A percentile compares a stretch with the other conserved stretches of the same genome.
Evolutionary conservation across 2,113 vertebrate genomes (phyloP).

Genomic region (Sardina pilchardus): DNA sequence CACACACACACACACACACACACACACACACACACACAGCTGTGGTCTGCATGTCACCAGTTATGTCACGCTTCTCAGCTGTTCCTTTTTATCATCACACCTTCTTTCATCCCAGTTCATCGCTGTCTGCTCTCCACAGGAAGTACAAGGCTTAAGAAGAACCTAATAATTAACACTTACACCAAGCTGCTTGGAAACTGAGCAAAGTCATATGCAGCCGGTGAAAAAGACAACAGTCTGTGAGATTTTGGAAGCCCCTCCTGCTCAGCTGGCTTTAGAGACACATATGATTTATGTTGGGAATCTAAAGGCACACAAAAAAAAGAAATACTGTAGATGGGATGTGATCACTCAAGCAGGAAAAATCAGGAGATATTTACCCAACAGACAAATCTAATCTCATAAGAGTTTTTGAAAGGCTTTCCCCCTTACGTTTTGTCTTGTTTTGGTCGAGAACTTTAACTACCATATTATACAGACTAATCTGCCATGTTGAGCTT

Average conservation of each 20-base stretch:
- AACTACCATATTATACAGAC: background rate
- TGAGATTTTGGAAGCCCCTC: background rate
- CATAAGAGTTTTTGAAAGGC: background rate
- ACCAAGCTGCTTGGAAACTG: background rate
- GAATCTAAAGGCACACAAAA: no score
- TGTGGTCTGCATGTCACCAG: constrained; percentile 21
- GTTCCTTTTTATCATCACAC: constrained; percentile 12
- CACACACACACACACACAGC: constrained; percentile 29
- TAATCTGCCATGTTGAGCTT: background rate
- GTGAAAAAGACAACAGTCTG: no score
- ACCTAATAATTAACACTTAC: background rate
- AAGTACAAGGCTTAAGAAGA: background rate
- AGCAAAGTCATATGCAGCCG: background rate
- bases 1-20: constrained; percentile 13
- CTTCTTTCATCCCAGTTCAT: constrained; percentile 35
- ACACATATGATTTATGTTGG: no score
- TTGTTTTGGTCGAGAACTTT: no score
- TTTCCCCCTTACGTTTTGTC: no score
- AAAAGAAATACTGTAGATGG: no score
- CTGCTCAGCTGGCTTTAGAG: background rate
- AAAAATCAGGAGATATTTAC: background rate
- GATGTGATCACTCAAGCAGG: background rate
- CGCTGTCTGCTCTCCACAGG: background rate
- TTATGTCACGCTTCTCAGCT: constrained; percentile 28
- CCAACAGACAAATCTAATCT: no score